These are phyloP conservation scores for Apis cerana DNA, from an alignment of 1,140 invertebrate genomes.

Conservation along the genomic window DNA sequence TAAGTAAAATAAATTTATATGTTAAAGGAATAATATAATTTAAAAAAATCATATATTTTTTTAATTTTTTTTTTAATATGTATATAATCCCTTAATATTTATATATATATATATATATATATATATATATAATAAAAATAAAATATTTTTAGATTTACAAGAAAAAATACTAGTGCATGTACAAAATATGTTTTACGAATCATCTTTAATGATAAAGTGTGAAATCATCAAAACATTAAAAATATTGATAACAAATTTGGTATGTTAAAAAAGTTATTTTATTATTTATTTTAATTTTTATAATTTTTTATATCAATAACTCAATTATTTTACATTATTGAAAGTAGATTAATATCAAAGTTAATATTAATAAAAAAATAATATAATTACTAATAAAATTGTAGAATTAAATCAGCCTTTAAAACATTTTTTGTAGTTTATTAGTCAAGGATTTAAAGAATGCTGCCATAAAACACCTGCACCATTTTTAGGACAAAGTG, in stretches of 20 bases:
- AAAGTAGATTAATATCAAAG: background rate
- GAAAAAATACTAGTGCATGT: conserved; percentile 68
- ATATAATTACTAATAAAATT: background rate
- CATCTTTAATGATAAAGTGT: conserved; percentile 68
- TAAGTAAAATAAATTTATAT: too few species aligned
- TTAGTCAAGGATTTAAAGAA: conserved; percentile 62
- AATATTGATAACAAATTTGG: conserved; percentile 71
- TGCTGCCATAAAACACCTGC: conserved; percentile 45
- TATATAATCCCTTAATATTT: background rate
- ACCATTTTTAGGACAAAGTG: conserved; percentile 69
- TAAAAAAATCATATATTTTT: background rate
- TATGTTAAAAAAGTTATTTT: conserved; percentile 45
- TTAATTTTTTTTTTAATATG: background rate
- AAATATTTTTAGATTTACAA: conserved; percentile 64
- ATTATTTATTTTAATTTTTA: background rate
- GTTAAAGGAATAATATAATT: too few species aligned
- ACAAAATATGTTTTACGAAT: conserved; percentile 71
- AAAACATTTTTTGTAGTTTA: conserved; percentile 54
- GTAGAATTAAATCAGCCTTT: background rate
- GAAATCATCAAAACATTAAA: conserved; percentile 70
- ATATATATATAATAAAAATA: background rate
- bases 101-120: background rate
- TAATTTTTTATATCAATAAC: background rate
- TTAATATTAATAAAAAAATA: background rate
- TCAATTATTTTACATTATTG: background rate